Base-by-base conservation (phyloP, 1,140 invertebrate genomes). In the Drosophila ambigua region DNA sequence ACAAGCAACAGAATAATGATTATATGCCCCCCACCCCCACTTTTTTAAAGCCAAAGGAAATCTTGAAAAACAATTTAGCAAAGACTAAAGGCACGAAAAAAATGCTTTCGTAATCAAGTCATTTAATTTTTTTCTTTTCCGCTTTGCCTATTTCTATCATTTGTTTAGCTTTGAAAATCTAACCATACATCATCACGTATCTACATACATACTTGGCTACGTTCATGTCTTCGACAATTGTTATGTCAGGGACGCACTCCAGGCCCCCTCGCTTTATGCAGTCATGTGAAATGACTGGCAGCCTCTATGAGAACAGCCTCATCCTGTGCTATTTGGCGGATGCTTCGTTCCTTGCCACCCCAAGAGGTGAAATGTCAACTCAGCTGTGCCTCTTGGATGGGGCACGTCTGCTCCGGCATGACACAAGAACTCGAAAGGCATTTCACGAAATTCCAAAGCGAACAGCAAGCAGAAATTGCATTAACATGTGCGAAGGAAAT, bases 141-240 rank as follows among this genome's bases (percentile, higher is more conserved):
- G 39, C 39, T 61, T 8, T 9, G 50, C 23, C 16, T 7, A 31
- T 15, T 62, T 23, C 28, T 49, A 24, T 23, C 39, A 66, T 55
- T 69, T 55, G 67, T 41, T 67, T 69, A 49, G 5, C 66, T 67
- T 69, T 67, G 63, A 26, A 69, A 57, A 67, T 69, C 66, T 35
- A 69, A 48, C 63, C 51, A 48, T 43, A 68, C 50, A 16, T 49
- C 23, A 24, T 24, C 23, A 24, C 6, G 26, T 28, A 7, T 28
- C 5, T 28, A 7, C 26, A 5, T 28, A 39, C 49, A 26, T 54
- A 9, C 31, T 13, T 49, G 39, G n/a, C 26, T 45, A 55, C n/a
- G n/a, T n/a, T n/a, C n/a, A n/a, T n/a, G n/a, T n/a, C n/a, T n/a
- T n/a, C n/a, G 63, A 69, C 5, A 5, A 67, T 68, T 69, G 66